Evolutionary conservation across 2,888 invertebrate species (phyloP), one percentile per base, ranked within the genome.

Genomic region (Plebejus anna): DNA sequence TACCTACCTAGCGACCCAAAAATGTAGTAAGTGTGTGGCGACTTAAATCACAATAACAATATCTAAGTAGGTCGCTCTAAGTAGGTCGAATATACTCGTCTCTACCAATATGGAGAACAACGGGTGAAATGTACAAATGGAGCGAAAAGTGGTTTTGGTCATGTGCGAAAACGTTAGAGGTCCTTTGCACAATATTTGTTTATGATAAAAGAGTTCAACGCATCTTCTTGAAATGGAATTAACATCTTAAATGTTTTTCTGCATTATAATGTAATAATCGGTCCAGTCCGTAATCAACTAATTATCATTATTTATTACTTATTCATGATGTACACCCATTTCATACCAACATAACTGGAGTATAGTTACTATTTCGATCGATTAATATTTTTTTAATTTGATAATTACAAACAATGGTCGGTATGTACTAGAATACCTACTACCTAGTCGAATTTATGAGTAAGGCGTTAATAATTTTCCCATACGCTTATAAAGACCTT

Each of bases 11-110:
- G 66, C 66, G 13, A 66, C 13, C 42, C 7, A 72, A 72, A 42
- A 72, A 47, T 47, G 42, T 11, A 47, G 47, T 28, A 47, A 72
- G 42, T 71, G 38, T 59, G 71, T 72, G 72, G 32, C 66, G 11
- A 66, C 32, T 32, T 32, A 75, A 75, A 76, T 59, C 59, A 57
- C 71, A 76, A 76, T 78, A 86, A 86, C 85, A 81, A 78, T 90
- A 90, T 89, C 90, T 83, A 90, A 83, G 83, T 90, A 82, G 88
- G 89, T 84, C 90, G 85, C 73, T 79, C 80, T 81, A 88, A 87
- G 84, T 87, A 82, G 86, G 84, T 78, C 85, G 80, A 80, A 82
- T 83, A 84, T 81, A 80, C 81, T 72, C 28, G 82, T 80, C 79
- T 73, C 51, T 55, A 77, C 72, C 71, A 77, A 75, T 78, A 79